phyloP scores from a whole-genome alignment of 2,113 vertebrate species.

The Meriones unguiculatus region DNA sequence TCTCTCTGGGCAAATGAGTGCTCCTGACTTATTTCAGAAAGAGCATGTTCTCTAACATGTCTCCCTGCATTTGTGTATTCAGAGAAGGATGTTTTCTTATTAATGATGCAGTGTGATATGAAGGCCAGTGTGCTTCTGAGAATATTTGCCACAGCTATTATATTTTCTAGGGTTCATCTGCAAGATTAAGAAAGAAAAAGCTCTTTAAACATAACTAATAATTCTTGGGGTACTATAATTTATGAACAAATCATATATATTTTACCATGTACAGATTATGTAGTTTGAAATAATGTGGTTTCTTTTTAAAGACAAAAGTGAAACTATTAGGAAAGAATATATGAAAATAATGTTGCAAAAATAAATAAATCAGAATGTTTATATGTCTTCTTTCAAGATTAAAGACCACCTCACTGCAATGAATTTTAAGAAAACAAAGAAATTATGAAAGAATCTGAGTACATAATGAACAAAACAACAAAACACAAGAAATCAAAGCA shows the following conservation, averaged over 20 bases:
- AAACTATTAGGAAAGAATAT: neutral
- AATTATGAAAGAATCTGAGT: neutral
- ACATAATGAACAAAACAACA: neutral
- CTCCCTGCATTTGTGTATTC: conserved; percentile 4
- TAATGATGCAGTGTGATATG: neutral
- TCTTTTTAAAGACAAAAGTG: conserved; percentile 33
- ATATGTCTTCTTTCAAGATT: neutral
- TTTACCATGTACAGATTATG: neutral
- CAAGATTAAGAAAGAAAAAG: neutral
- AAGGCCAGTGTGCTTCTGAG: neutral
- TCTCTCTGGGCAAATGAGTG: conserved; percentile 44
- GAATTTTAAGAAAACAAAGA: neutral
- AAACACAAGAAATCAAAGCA: too few relatives aligned
- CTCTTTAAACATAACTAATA: neutral
- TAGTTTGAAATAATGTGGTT: neutral
- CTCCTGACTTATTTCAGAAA: conserved; percentile 49
- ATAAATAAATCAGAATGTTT: neutral
- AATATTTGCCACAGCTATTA: neutral
- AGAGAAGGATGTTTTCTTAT: neutral
- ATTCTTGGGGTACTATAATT: neutral
- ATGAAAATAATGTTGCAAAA: neutral
- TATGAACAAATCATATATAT: neutral
- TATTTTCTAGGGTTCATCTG: neutral
- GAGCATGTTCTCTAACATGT: conserved; percentile 53
- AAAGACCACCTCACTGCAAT: neutral